A percentile compares a stretch with the other conserved stretches of the same genome.
phyloP scores from a whole-genome alignment of 2,113 vertebrate species.

The Tragelaphus imberbis region DNA sequence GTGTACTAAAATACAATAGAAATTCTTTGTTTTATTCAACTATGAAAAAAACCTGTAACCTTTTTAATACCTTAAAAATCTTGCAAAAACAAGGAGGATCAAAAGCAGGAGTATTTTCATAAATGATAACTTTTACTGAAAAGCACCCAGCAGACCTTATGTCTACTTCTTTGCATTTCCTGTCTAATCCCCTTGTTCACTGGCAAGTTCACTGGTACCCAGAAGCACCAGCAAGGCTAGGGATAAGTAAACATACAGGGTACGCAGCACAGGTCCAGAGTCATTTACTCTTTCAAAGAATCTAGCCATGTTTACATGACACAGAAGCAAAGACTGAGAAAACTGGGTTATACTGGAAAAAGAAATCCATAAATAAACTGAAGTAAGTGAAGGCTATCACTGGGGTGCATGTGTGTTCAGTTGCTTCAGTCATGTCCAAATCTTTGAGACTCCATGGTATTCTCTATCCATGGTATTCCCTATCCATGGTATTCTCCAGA shows the following conservation, averaged over 20 bases:
- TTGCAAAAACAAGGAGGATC: background rate
- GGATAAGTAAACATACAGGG: background rate
- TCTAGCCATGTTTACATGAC: background rate
- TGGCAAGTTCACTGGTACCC: background rate
- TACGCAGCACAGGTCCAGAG: background rate
- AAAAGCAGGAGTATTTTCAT: background rate
- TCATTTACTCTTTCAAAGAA: background rate
- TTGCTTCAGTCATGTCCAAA: background rate
- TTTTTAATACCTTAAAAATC: background rate
- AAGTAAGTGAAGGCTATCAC: background rate
- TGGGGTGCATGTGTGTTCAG: background rate
- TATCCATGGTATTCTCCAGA: background rate
- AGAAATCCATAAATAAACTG: background rate
- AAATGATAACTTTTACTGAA: background rate
- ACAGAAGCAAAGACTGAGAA: background rate
- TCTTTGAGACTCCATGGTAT: background rate
- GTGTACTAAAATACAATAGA: background rate
- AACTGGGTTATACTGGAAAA: background rate
- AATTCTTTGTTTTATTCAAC: background rate
- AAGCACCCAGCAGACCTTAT: background rate
- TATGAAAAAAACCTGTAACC: background rate
- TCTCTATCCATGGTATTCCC: background rate
- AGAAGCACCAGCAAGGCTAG: background rate
- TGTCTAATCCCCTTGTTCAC: background rate
- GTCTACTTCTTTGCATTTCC: background rate